phyloP scores from a whole-genome alignment of 1,140 invertebrate species.

The Drosophila sp. region DNA sequence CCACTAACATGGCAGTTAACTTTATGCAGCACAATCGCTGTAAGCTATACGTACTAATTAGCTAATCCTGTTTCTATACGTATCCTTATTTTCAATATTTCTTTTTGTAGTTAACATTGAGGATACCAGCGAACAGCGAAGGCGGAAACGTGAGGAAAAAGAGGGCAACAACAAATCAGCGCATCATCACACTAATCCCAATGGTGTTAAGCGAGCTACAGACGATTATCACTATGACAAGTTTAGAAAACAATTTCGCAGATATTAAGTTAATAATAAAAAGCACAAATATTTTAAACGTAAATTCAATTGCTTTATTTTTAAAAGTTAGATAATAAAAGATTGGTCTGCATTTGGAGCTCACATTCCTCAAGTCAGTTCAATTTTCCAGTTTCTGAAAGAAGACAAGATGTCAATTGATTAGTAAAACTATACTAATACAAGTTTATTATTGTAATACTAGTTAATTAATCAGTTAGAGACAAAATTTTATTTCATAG shows the following conservation, averaged over 20 bases:
- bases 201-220: constrained; percentile 90
- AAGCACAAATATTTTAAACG: constrained; percentile 7
- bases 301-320: constrained; percentile 5
- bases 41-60: too few species aligned
- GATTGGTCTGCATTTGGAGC: background rate
- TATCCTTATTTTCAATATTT: background rate
- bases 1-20: constrained; percentile 98
- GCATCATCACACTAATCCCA: constrained; percentile 78
- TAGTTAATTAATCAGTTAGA: constrained; percentile 51
- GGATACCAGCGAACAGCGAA: constrained; percentile 86
- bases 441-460: background rate
- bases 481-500: constrained; percentile 78
- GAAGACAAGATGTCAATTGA: background rate
- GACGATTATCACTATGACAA: constrained; percentile 99
- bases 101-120: constrained; percentile 92
- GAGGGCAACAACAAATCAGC: constrained; percentile 81
- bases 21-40: constrained; percentile 98
- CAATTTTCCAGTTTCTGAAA: constrained; percentile 26
- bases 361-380: background rate
- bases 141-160: constrained; percentile 86
- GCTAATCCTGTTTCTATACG: too few species aligned
- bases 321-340: background rate
- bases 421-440: constrained; percentile 21
- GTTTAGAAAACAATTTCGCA: constrained; percentile 97
- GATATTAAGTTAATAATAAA: constrained; percentile 88